phyloP scores from a whole-genome alignment of 2,113 vertebrate genomes.

The Cynoglossus semilaevis region DNA sequence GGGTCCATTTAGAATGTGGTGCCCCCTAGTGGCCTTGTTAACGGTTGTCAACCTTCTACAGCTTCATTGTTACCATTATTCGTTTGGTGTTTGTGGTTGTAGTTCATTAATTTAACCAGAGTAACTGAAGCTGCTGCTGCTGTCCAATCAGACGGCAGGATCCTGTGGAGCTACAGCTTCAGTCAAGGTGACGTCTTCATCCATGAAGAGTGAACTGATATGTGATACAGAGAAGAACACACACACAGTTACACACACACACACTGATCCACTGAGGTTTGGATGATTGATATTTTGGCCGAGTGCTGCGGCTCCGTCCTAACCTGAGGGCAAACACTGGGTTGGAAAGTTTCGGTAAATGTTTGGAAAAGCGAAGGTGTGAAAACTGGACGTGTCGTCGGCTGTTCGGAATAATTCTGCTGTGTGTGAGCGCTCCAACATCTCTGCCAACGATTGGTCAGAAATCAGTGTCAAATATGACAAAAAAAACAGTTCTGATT shows the following conservation, averaged over 20 bases:
- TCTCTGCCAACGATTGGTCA: background rate
- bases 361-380: background rate
- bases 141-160: too few species aligned
- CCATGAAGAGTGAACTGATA: background rate
- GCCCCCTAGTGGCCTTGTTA: too few species aligned
- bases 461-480: background rate
- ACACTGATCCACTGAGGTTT: background rate
- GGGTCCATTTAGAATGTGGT: too few species aligned
- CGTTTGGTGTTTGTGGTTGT: too few species aligned
- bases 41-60: too few species aligned
- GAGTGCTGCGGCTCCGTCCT: background rate
- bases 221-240: background rate
- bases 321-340: background rate
- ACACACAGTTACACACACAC: conserved; percentile 1
- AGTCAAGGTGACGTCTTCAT: background rate
- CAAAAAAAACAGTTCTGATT: background rate
- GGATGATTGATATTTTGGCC: conserved; percentile 7
- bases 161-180: too few species aligned
- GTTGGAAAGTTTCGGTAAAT: background rate
- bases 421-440: background rate
- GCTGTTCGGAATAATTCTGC: background rate
- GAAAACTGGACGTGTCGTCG: background rate
- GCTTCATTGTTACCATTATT: too few species aligned
- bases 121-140: too few species aligned
- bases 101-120: too few species aligned